These are phyloP conservation scores for Steatocranus sp. DNA, from an alignment of 2,797 vertebrate species.

Conservation along the genomic window DNA sequence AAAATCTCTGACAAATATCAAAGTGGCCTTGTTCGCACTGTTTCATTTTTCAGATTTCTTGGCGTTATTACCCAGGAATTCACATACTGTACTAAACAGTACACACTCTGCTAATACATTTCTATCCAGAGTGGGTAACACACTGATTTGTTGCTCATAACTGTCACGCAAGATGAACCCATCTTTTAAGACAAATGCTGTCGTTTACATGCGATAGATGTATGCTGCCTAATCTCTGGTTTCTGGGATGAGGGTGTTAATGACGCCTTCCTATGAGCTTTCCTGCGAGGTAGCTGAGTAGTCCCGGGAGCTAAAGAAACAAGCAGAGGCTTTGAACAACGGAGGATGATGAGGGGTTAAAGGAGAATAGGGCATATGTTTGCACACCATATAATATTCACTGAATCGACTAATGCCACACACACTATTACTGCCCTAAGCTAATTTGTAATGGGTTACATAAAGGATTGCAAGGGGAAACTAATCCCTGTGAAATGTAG, in stretches of 20 bases:
- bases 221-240: not conserved
- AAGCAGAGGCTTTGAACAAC: not conserved
- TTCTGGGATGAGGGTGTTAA: not conserved
- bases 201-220: not conserved
- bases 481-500: conserved; percentile 55
- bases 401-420: not conserved
- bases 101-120: not conserved
- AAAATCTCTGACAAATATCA: not conserved
- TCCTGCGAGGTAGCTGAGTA: not conserved
- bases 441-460: conserved; percentile 20
- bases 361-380: not conserved
- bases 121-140: not conserved
- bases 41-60: not conserved
- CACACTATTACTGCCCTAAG: not conserved
- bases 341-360: not conserved
- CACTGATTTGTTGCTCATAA: not conserved
- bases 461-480: conserved; percentile 3
- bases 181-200: not conserved
- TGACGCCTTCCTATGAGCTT: not conserved
- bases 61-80: not conserved
- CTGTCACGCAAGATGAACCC: not conserved
- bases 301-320: not conserved
- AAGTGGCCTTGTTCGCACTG: not conserved
- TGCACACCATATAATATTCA: not conserved
- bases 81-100: not conserved